Conservation (phyloP, 2,797 vertebrate species). For the Cuculus canorus region DNA sequence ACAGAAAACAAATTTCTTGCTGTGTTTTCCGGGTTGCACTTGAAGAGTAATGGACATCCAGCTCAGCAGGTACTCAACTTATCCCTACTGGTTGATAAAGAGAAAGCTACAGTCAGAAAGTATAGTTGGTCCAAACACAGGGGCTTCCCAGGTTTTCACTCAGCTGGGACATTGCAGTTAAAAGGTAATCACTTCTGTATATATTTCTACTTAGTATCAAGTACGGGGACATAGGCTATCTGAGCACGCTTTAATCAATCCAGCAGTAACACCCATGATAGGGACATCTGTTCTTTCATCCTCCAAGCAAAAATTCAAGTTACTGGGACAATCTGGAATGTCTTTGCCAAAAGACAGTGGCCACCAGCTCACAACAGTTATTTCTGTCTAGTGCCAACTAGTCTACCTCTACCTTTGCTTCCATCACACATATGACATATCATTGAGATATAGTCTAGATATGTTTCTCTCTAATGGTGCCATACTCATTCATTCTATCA, state of each 20-base stretch:
- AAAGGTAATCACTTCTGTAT: neutral
- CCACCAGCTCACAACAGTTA: neutral
- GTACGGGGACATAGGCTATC: neutral
- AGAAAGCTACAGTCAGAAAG: neutral
- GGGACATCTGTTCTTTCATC: neutral
- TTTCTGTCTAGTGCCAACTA: neutral
- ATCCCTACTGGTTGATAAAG: neutral
- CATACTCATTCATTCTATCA: neutral
- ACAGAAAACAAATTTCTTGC: neutral
- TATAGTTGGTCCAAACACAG: neutral
- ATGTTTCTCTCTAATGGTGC: neutral
- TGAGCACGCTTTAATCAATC: neutral
- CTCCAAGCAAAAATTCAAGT: neutral
- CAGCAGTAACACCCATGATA: neutral
- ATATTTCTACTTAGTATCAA: neutral
- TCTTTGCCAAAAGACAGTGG: neutral
- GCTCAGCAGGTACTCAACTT: neutral
- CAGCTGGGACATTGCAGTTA: neutral
- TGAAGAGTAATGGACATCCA: neutral
- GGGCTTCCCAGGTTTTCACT: neutral
- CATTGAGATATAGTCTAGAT: neutral
- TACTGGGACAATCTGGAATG: neutral
- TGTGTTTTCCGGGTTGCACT: neutral
- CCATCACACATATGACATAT: rapidly evolving
- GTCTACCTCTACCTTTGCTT: neutral